Evolutionary conservation across 2,888 invertebrate genomes (phyloP).

Genomic region (Sinotaia quadrata): DNA sequence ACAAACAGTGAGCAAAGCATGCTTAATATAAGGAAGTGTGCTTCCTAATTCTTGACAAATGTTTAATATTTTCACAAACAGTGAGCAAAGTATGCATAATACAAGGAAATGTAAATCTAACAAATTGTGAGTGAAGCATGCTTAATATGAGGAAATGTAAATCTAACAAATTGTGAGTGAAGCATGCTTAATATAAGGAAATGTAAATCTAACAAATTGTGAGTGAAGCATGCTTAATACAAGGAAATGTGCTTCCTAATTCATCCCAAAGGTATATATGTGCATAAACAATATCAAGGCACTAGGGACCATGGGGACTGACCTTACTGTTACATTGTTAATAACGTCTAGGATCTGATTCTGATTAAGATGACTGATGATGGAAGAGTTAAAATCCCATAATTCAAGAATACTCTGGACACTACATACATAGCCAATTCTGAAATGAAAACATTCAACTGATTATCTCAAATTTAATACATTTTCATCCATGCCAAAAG

Average conservation of each 20-base stretch:
- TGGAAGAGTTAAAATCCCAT: conserved; percentile 55
- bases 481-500: too few relatives aligned
- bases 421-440: conserved; percentile 47
- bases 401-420: conserved; percentile 58
- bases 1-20: too few relatives aligned
- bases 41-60: too few relatives aligned
- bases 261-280: not conserved
- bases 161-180: too few relatives aligned
- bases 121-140: too few relatives aligned
- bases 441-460: conserved; percentile 23
- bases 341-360: conserved; percentile 47
- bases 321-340: conserved; percentile 55
- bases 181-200: too few relatives aligned
- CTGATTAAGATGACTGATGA: conserved; percentile 46
- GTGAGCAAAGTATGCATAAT: too few relatives aligned
- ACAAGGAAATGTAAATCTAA: not conserved
- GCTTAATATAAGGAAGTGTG: too few relatives aligned
- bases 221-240: too few relatives aligned
- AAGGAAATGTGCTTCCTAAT: not conserved
- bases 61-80: too few relatives aligned
- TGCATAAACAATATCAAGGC: not conserved
- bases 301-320: not conserved
- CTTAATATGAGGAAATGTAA: too few relatives aligned
- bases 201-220: too few relatives aligned
- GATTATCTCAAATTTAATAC: not conserved